Base-by-base conservation (phyloP, 2,113 vertebrate genomes). In the Uria aalge region DNA sequence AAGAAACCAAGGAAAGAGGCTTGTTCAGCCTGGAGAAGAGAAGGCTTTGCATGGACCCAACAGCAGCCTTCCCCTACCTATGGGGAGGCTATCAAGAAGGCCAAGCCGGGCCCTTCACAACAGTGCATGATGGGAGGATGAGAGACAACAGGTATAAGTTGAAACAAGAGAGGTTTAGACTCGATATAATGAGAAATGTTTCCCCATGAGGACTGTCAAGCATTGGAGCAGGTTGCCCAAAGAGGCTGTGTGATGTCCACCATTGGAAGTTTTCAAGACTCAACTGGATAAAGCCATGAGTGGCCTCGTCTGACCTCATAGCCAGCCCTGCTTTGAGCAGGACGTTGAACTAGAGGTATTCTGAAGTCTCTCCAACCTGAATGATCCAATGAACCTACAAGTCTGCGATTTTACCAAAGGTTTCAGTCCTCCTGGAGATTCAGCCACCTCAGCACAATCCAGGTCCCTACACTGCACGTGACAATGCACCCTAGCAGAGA, bases 161-260 rank as follows among this genome's bases (percentile, higher is more conserved):
- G 45, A 50, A 79, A 53, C 0, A 23, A 91, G 18, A 29, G 23
- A 55, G 11, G 4, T 24, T 86, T 11, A 23, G 38, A 16, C 15
- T n/a, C 18, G 15, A 40, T 66, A 7, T 14, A 48, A 30, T 11
- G 24, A 50, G 74, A 45, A 67, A 21, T 6, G 24, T 50, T 91
- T 71, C 56, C 76, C 41, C 19, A 2, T 21, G 40, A 55, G 11
- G 40, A 55, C 11, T 8, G 5, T 47, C 26, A 8, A 29, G 26
- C 73, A 24, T 2, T 0, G 0, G 32, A 29, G 30, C 48, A 48
- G 38, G 5, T 10, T 32, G 17, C 11, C 34, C 47, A 55, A 43
- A 18, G 14, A 29, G 5, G 24, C 0, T 69, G 34, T 47, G 21
- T 30, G 9, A 40, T 48, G 27, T 64, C 47, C 77, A 30, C 26